A percentile compares a stretch with the other conserved stretches of the same genome.
Conservation (phyloP, 2,888 invertebrate genomes). For the Patella caerulea region DNA sequence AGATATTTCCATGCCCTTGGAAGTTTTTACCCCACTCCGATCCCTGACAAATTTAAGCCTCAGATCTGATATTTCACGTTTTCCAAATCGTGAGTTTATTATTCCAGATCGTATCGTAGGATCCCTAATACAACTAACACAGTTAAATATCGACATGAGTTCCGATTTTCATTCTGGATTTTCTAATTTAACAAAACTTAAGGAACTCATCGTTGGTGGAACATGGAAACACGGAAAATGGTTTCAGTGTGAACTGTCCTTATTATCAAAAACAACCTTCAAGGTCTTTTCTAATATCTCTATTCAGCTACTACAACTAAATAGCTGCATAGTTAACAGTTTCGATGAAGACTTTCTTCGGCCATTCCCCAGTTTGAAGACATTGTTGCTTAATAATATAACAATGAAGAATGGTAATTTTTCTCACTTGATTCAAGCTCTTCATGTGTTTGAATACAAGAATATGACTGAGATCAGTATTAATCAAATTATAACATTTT, state of each 20-base stretch:
- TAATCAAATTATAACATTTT: not conserved
- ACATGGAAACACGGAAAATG: not conserved
- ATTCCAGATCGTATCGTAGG: not conserved
- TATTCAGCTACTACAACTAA: not conserved
- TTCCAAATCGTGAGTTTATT: not conserved
- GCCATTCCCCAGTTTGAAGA: not conserved
- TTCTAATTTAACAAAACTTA: constrained; percentile 4
- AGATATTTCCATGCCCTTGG: not conserved
- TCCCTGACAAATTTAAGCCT: not conserved
- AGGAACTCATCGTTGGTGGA: not conserved
- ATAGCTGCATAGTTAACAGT: not conserved
- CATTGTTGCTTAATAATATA: not conserved
- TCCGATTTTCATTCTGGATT: not conserved
- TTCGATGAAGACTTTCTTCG: not conserved
- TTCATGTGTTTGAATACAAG: not conserved
- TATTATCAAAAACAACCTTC: not conserved
- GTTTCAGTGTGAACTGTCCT: not conserved
- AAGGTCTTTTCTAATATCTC: not conserved
- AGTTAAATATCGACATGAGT: not conserved
- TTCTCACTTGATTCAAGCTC: not conserved
- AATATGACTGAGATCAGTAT: not conserved
- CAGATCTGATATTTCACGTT: not conserved
- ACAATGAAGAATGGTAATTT: not conserved
- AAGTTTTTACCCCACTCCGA: not conserved
- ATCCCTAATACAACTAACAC: not conserved